These are phyloP conservation scores for Dipodomys spectabilis DNA, from an alignment of 2,113 vertebrate species.

Conservation along the genomic window DNA sequence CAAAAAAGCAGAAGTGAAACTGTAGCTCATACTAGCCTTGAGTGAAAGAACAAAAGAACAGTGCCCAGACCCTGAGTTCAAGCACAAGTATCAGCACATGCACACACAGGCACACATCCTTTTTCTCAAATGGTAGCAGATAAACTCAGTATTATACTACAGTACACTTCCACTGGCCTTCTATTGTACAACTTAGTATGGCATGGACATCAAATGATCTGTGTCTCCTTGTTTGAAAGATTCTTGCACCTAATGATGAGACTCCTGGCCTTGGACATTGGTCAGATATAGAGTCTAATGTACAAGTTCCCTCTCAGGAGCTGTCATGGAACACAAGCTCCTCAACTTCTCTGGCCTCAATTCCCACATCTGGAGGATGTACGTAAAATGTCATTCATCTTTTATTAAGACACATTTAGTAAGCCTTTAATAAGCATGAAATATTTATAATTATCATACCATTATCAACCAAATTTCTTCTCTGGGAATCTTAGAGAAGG, in stretches of 20 bases:
- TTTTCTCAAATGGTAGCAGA: not conserved
- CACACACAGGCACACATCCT: no score
- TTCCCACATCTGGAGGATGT: not conserved
- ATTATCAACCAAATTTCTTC: not conserved
- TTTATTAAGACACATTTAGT: not conserved
- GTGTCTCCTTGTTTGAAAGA: not conserved
- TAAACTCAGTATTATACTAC: not conserved
- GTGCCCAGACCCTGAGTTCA: no score
- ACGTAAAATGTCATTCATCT: not conserved
- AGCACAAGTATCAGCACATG: no score
- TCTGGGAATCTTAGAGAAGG: not conserved
- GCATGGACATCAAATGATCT: no score
- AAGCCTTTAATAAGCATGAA: not conserved
- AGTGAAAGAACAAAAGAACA: no score
- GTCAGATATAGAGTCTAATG: not conserved
- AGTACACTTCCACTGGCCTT: not conserved
- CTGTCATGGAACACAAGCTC: not conserved
- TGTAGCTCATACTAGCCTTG: no score
- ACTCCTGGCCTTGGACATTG: not conserved
- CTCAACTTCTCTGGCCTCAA: not conserved
- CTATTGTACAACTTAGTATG: not conserved
- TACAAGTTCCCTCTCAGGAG: not conserved
- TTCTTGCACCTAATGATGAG: not conserved
- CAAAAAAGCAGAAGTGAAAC: no score
- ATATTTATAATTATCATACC: not conserved